phyloP scores from a whole-genome alignment of 2,113 vertebrate species.

The Trematocara nigrifrons region DNA sequence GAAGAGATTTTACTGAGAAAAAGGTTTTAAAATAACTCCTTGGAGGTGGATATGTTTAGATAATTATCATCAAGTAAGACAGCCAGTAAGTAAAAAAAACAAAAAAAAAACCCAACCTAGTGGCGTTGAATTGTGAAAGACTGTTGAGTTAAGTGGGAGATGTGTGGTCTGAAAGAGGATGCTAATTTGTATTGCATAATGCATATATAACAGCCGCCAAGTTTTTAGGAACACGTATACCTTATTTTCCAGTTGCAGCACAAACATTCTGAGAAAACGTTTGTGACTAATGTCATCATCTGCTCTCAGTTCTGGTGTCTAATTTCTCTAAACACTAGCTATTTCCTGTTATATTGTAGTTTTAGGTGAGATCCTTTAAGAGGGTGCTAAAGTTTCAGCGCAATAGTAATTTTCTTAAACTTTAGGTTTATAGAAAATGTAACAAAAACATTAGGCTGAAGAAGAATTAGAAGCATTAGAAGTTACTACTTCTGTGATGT shows the following conservation, averaged over 20 bases:
- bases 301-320: background rate
- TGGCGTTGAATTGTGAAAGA: background rate
- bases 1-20: background rate
- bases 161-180: background rate
- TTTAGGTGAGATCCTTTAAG: background rate
- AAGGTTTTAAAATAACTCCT: background rate
- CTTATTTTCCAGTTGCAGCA: background rate
- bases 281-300: background rate
- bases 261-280: background rate
- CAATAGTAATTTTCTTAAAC: background rate
- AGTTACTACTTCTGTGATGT: background rate
- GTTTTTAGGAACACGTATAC: background rate
- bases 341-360: background rate
- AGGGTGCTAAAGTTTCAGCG: background rate
- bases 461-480: background rate
- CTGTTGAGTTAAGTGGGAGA: background rate
- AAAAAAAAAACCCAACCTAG: background rate
- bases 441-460: background rate
- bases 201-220: background rate
- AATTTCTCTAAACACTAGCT: background rate
- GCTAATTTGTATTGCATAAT: background rate
- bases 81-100: background rate
- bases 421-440: background rate
- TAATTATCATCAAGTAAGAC: background rate
- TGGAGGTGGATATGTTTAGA: background rate